These are phyloP conservation scores for Drosophila tani DNA, from an alignment of 1,140 invertebrate genomes.

Conservation along the genomic window DNA sequence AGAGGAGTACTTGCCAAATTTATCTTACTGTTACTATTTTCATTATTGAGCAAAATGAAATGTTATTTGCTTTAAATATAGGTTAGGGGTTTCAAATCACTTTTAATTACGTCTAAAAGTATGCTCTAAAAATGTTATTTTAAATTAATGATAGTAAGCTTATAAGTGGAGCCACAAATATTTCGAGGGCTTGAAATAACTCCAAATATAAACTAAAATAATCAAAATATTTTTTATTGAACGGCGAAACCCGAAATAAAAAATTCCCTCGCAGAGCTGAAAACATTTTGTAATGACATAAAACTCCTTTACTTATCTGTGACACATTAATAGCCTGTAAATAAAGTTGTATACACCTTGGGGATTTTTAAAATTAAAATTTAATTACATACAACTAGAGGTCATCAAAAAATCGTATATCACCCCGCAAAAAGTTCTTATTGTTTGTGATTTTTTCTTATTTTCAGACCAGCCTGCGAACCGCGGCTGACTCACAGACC, in stretches of 20 bases:
- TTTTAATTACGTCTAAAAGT: too few relatives aligned
- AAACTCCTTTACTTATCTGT: not conserved
- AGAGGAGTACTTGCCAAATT: too few relatives aligned
- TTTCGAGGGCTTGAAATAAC: too few relatives aligned
- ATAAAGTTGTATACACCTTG: not conserved
- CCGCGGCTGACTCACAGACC: constrained; percentile 34
- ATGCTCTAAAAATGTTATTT: too few relatives aligned
- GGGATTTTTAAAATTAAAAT: not conserved
- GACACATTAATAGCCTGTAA: not conserved
- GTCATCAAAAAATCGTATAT: constrained; percentile 11
- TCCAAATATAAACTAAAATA: too few relatives aligned
- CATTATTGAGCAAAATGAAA: too few relatives aligned
- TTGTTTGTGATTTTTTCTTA: constrained; percentile 33
- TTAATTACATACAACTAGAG: not conserved
- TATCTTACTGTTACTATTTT: not conserved
- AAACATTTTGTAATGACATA: not conserved
- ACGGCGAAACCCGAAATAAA: too few relatives aligned
- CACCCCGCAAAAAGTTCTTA: constrained; percentile 8
- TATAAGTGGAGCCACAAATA: too few relatives aligned
- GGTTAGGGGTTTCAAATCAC: too few relatives aligned
- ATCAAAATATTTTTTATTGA: too few relatives aligned
- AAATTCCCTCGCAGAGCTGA: not conserved
- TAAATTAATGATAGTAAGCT: too few relatives aligned
- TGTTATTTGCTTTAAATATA: too few relatives aligned
- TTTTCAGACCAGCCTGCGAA: constrained; percentile 33